Evolutionary conservation across 2,797 vertebrate species (phyloP).

Genomic region (Chiroxiphia lanceolata): DNA sequence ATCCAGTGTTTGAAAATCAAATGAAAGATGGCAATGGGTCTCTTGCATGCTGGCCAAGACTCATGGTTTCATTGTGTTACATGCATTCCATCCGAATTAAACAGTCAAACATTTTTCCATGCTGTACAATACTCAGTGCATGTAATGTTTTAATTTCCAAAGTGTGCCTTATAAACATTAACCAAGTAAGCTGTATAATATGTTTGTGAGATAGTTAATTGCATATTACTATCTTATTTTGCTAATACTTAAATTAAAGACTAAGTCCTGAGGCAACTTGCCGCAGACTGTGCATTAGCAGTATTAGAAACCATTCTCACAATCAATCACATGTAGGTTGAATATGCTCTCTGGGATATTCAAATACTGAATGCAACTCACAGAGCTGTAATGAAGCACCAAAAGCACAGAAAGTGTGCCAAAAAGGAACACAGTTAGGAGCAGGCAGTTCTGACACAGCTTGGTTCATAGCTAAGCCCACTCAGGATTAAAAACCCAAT

Average conservation of each 20-base stretch:
- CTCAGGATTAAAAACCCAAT: neutral
- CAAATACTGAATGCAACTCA: neutral
- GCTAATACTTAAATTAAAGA: conserved; percentile 31
- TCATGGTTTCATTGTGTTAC: conserved; percentile 44
- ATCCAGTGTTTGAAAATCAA: conserved; percentile 57
- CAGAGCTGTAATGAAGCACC: neutral
- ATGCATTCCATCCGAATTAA: conserved; percentile 51
- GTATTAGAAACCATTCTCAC: neutral
- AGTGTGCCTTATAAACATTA: neutral
- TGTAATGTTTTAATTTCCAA: conserved; percentile 14
- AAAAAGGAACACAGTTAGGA: neutral
- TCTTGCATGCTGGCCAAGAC: neutral
- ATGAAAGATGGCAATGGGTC: conserved; percentile 36
- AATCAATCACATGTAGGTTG: neutral
- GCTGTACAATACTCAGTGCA: neutral
- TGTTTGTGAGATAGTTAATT: conserved; percentile 19
- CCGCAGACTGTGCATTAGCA: neutral
- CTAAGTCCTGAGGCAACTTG: neutral
- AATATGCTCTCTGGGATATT: neutral
- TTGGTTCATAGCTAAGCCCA: neutral
- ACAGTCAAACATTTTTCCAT: conserved; percentile 34
- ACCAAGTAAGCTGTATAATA: neutral
- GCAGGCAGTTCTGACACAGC: neutral
- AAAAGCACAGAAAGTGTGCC: neutral
- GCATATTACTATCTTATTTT: conserved; percentile 33